Percentiles rank a stretch among this genome's conserved stretches.
Conservation (phyloP, 2,888 invertebrate species). For the Steinernema carpocapsae region DNA sequence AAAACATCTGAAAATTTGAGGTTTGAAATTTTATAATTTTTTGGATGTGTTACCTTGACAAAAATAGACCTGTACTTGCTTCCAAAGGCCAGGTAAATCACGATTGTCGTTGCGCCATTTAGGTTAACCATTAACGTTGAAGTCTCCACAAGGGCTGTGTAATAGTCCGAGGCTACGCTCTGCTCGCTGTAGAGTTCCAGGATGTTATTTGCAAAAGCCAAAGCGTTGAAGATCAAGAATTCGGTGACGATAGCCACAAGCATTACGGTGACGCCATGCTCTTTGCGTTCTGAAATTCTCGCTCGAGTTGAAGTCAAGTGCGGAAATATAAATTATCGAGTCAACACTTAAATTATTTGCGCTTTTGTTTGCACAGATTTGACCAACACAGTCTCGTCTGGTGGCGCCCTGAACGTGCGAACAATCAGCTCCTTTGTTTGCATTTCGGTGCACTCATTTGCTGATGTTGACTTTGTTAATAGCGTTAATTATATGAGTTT, state of each 20-base stretch:
- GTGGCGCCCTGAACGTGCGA: conserved; percentile 22
- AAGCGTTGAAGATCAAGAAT: conserved; percentile 62
- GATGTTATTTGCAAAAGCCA: conserved; percentile 64
- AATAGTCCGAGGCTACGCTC: conserved; percentile 41
- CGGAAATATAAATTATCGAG: conserved; percentile 10
- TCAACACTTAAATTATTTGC: background rate
- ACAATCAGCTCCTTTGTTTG: conserved; percentile 15
- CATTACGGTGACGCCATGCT: conserved; percentile 62
- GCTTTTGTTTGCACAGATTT: conserved; percentile 8
- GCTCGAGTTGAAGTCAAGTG: background rate
- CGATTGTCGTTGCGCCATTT: conserved; percentile 59
- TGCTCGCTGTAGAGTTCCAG: conserved; percentile 53
- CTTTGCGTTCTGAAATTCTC: conserved; percentile 51
- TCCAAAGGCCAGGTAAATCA: conserved; percentile 60
- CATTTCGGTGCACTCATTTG: conserved; percentile 10
- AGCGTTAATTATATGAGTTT: conserved; percentile 15
- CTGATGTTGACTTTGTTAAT: background rate
- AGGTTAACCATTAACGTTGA: conserved; percentile 58
- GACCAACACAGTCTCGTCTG: background rate
- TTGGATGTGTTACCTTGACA: conserved; percentile 41
- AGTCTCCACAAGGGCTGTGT: conserved; percentile 57
- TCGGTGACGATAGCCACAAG: conserved; percentile 63
- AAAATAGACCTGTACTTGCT: conserved; percentile 59
- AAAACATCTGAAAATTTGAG: conserved; percentile 22
- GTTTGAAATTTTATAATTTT: background rate